Evolutionary conservation across 2,888 invertebrate genomes (phyloP), one percentile per base, ranked within the genome.

Genomic region (Gymnoscelis rufifasciata): DNA sequence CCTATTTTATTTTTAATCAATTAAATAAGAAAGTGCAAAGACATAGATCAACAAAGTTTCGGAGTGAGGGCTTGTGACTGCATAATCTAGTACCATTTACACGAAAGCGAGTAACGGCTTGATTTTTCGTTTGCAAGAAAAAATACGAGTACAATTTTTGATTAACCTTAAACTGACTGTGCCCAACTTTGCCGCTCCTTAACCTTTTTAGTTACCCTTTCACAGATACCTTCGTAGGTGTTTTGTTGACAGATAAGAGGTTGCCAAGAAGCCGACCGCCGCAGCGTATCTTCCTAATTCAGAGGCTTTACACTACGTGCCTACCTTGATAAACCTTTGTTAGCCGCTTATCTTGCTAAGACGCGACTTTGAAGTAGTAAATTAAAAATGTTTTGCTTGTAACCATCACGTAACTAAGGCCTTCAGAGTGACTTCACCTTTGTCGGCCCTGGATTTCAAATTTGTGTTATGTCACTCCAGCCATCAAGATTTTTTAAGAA

Each of bases 231-330:
- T 61, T 55, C 71, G 60, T 73, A 66, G 67, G 57, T 71, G 65
- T 74, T 76, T 74, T 74, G 78, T 76, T 76, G 77, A 74, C 68
- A 78, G 83, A 83, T 83, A 83, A 83, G 76, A 60, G 51, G 56
- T 57, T 63, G 81, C 79, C 83, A 80, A 82, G 70, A 68, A 64
- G 56, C 62, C 57, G 53, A 52, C 57, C 57, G 56, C 67, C 61
- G 62, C 64, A 61, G 56, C 66, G 70, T 76, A 19, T 33, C 31
- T 33, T 14, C 31, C 19, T 35, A 77, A 78, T 78, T 74, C 76
- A 63, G 61, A 68, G 70, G 72, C 71, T 75, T 78, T 68, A 64
- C 41, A 29, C 66, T 71, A 73, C 78, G 74, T 76, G 75, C 75
- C 70, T 69, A 68, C 67, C 42, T 59, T 59, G 82, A 80, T 80